These are phyloP conservation scores for Plusia festucae DNA, from an alignment of 2,888 invertebrate species.

Conservation along the genomic window DNA sequence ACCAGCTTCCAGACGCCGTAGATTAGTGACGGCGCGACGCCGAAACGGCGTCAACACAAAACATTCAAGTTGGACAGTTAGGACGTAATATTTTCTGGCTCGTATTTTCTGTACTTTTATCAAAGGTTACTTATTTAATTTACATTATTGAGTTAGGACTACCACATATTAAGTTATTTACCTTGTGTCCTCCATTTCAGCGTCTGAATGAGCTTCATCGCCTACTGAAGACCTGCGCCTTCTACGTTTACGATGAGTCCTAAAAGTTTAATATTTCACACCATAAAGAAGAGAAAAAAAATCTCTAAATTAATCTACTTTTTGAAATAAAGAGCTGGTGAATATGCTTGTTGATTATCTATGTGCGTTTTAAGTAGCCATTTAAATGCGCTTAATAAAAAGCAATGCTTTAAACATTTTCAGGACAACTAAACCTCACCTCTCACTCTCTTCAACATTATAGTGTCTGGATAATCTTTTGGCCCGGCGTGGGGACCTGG, in stretches of 20 bases:
- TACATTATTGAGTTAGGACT: no score
- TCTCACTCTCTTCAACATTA: constrained; percentile 48
- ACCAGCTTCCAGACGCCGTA: no score
- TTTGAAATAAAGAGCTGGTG: neutral
- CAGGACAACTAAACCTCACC: constrained; percentile 40
- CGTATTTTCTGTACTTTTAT: no score
- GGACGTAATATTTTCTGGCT: no score
- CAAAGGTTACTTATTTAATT: no score
- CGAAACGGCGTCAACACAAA: no score
- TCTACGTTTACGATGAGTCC: constrained; percentile 65
- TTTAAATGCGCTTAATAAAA: neutral
- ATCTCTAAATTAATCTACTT: neutral
- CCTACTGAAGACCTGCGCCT: constrained; percentile 60
- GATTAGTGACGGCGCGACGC: no score
- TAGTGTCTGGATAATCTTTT: constrained; percentile 57
- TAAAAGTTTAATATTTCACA: constrained; percentile 26
- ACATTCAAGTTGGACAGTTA: no score
- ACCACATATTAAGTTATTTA: constrained; percentile 39
- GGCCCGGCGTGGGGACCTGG: constrained; percentile 69
- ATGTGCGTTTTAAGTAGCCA: neutral
- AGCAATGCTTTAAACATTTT: neutral
- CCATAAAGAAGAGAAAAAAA: neutral
- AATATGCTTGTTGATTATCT: neutral
- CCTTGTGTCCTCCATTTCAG: constrained; percentile 66
- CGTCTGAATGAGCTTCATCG: constrained; percentile 61